phyloP scores from a whole-genome alignment of 1,140 invertebrate genomes.

The Aphis craccivora region DNA sequence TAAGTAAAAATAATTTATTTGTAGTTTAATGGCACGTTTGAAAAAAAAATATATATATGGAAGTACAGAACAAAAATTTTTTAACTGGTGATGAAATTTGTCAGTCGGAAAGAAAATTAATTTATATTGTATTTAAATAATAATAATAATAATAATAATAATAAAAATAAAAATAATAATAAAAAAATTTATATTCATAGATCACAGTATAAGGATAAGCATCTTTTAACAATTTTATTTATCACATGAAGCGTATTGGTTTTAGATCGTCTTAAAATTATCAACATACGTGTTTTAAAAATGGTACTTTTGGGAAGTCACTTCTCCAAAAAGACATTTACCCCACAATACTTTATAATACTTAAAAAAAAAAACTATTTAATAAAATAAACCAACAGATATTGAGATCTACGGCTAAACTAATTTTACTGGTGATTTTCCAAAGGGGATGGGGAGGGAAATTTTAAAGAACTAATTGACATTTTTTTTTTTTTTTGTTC shows the following conservation, averaged over 20 bases:
- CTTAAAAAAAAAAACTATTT: conserved; percentile 54
- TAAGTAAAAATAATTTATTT: conserved; percentile 57
- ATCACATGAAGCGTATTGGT: conserved; percentile 58
- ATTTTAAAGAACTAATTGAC: conserved; percentile 54
- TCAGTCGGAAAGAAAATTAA: conserved; percentile 52
- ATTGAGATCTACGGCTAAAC: conserved; percentile 58
- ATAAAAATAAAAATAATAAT: conserved; percentile 45
- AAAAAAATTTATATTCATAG: conserved; percentile 56
- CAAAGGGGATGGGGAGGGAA: not conserved
- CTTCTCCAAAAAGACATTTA: conserved; percentile 56
- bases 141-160: conserved; percentile 53
- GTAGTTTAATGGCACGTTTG: conserved; percentile 55
- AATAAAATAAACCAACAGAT: conserved; percentile 57
- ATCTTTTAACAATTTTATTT: conserved; percentile 55
- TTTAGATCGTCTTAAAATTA: conserved; percentile 57
- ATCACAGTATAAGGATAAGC: conserved; percentile 57
- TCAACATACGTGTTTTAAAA: conserved; percentile 57
- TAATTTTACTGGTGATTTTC: conserved; percentile 49
- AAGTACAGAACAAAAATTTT: conserved; percentile 52
- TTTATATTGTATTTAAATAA: conserved; percentile 39
- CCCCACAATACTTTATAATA: conserved; percentile 57
- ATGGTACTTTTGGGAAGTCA: conserved; percentile 56
- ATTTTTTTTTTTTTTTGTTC: conserved; percentile 53
- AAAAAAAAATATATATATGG: conserved; percentile 46
- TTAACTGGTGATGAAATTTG: conserved; percentile 51